phyloP scores from a whole-genome alignment of 2,888 invertebrate genomes.

The Formica aserva region DNA sequence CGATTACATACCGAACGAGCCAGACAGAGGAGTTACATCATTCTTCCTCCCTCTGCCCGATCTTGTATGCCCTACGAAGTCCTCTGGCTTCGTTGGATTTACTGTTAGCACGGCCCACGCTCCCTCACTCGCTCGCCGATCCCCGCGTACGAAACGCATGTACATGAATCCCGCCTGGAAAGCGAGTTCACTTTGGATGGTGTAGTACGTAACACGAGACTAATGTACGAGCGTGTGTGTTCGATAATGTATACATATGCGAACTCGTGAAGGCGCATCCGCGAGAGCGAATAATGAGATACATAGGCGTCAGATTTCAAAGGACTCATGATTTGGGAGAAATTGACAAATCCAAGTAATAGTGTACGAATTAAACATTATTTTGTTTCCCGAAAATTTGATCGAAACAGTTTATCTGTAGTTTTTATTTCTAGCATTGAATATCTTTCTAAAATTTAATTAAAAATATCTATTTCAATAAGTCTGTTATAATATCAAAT shows the following conservation, averaged over 20 bases:
- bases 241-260: slow-evolving; percentile 8
- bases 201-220: slow-evolving; percentile 27
- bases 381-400: not conserved
- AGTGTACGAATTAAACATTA: not conserved
- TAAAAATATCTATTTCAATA: not conserved
- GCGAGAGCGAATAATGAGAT: slow-evolving; percentile 16
- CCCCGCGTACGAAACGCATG: not conserved
- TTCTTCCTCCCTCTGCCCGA: slow-evolving; percentile 26
- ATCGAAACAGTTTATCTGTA: not conserved
- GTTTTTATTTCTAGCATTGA: not conserved
- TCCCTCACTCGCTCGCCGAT: not conserved
- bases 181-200: slow-evolving; percentile 41
- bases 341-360: not conserved
- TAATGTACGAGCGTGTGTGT: slow-evolving; percentile 19
- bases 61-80: slow-evolving; percentile 4
- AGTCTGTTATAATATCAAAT: not conserved
- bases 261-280: slow-evolving; percentile 6
- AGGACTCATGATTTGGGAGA: not conserved
- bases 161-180: slow-evolving; percentile 25
- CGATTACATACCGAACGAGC: slow-evolving; percentile 49
- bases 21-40: slow-evolving; percentile 51
- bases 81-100: slow-evolving; percentile 41
- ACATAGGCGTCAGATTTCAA: slow-evolving; percentile 22
- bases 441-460: not conserved
- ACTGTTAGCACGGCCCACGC: slow-evolving; percentile 56